These are phyloP conservation scores for Andrena bicolor DNA, from an alignment of 2,888 invertebrate species.

Conservation along the genomic window DNA sequence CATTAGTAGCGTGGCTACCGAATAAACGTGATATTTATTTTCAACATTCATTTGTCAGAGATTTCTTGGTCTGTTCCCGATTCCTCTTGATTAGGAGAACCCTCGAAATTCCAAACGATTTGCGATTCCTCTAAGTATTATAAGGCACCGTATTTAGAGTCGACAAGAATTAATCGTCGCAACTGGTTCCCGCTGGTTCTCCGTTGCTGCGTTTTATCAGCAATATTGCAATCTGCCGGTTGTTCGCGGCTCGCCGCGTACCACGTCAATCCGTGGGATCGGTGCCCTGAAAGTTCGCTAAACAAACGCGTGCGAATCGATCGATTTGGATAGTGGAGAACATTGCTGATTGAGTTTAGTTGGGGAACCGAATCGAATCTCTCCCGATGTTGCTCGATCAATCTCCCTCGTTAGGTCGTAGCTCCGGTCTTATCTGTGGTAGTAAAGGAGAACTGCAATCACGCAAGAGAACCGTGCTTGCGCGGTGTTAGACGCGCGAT, in stretches of 20 bases:
- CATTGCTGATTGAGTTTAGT: neutral
- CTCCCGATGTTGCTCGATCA: neutral
- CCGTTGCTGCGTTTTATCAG: neutral
- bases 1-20: constrained; percentile 42
- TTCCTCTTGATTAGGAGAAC: neutral
- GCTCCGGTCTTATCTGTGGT: neutral
- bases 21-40: constrained; percentile 78
- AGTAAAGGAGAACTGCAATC: constrained; percentile 26
- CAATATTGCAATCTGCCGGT: neutral
- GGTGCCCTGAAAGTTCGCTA: neutral
- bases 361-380: neutral
- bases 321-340: no score
- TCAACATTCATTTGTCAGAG: neutral
- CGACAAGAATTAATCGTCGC: constrained; percentile 31
- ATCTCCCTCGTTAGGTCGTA: neutral
- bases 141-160: constrained; percentile 2
- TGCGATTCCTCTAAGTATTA: neutral
- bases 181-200: neutral
- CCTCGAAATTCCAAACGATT: neutral
- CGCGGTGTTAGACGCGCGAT: constrained; percentile 10
- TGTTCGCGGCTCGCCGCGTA: neutral
- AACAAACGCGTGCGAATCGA: neutral
- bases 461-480: constrained; percentile 29
- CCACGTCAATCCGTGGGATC: neutral
- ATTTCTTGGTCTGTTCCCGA: neutral